Evolutionary conservation across 2,888 invertebrate species (phyloP), one percentile per base, ranked within the genome.

Genomic region (Melinaea menophilus): DNA sequence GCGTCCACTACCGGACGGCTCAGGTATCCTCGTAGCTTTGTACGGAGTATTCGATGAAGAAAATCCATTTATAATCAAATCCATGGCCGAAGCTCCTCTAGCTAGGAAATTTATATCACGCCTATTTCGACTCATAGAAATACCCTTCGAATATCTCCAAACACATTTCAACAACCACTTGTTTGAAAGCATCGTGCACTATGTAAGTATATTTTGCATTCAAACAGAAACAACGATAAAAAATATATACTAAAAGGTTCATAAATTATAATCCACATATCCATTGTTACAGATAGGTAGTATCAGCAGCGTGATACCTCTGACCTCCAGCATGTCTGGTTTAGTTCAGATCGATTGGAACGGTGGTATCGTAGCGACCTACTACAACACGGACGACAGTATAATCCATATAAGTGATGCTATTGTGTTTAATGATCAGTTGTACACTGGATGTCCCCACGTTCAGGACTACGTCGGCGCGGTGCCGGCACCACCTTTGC

Each of bases 371-470:
- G 78, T 95, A 4, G 94, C 94, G 35, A 92, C 93, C 4, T 91
- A 95, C 68, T 94, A 94, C 75, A 92, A 93, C 55, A 91, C 90
- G 0, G 93, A 95, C 74, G 87, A 86, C 47, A 89, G 91, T 33
- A 73, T 94, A 1, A 61, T 69, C 0, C 77, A 79, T 9, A 87
- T 95, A 31, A 94, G 94, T 71, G 95, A 96, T 73, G 94, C 93
- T 2, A 89, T 94, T 66, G 92, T 95, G 56, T 92, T 91, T 75
- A 92, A 93, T 59, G 92, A 93, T 70, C 91, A 92, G 71, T 81
- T 96, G 12, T 93, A 93, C 75, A 81, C 94, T 45, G 96, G 95
- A 31, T 93, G 93, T 13, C 95, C 96, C 0, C 93, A 92, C 70
- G 7, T 35, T 9, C 93, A 93, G 75, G 87, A 92, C 62, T 95